Percentiles rank a stretch among this genome's conserved stretches.
phyloP scores from a whole-genome alignment of 1,140 invertebrate genomes.

The Tachypleus tridentatus region DNA sequence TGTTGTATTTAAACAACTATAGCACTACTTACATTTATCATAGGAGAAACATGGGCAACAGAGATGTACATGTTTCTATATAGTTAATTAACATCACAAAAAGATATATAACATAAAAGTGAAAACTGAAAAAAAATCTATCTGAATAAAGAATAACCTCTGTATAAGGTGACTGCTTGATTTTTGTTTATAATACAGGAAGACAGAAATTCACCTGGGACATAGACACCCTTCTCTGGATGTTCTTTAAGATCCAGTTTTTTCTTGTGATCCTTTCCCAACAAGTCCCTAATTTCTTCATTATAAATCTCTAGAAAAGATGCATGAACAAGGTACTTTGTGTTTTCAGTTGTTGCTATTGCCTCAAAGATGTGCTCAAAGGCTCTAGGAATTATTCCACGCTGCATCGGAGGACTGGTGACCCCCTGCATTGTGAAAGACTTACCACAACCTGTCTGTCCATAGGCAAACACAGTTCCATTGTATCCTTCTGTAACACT shows the following conservation, averaged over 20 bases:
- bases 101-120: no score
- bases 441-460: slow-evolving; percentile 70
- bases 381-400: slow-evolving; percentile 60
- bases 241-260: slow-evolving; percentile 68
- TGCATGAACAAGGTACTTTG: slow-evolving; percentile 75
- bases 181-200: no score
- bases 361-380: slow-evolving; percentile 73
- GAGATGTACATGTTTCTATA: no score
- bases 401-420: slow-evolving; percentile 38
- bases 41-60: no score
- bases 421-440: slow-evolving; percentile 67
- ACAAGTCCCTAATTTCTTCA: slow-evolving; percentile 66
- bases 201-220: slow-evolving; percentile 42
- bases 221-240: slow-evolving; percentile 66
- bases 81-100: no score
- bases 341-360: slow-evolving; percentile 62
- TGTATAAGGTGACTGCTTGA: no score
- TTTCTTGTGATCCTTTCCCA: slow-evolving; percentile 51
- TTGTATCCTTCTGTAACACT: slow-evolving; percentile 78
- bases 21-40: no score
- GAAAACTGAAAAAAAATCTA: no score
- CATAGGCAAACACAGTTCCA: slow-evolving; percentile 75
- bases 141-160: no score
- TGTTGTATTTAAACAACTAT: no score
- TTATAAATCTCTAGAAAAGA: slow-evolving; percentile 92